Percentiles rank a stretch among this genome's conserved stretches.
Evolutionary conservation across 2,888 invertebrate genomes (phyloP).

Genomic region (Chloroclysta siterata): DNA sequence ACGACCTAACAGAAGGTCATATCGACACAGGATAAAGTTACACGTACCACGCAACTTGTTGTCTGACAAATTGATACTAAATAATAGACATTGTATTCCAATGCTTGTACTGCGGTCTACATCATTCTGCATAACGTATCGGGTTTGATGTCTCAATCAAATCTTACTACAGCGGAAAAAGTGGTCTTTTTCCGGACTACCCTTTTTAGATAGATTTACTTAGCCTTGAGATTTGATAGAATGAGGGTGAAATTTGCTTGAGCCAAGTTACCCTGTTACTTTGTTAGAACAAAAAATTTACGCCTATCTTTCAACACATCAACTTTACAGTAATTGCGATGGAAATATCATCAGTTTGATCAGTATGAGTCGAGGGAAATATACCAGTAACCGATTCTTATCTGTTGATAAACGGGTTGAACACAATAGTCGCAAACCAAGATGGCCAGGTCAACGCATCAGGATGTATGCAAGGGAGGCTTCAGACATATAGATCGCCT

Average conservation of each 20-base stretch:
- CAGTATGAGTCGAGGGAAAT: background rate
- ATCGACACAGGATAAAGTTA: constrained; percentile 13
- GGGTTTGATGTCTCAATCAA: constrained; percentile 18
- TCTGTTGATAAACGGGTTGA: background rate
- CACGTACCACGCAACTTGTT: constrained; percentile 19
- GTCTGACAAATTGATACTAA: constrained; percentile 33
- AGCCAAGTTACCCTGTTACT: too few species aligned
- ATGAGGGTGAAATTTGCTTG: too few species aligned
- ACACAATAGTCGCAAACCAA: constrained; percentile 1
- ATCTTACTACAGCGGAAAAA: background rate
- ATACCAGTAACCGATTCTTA: background rate
- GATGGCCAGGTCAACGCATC: constrained; percentile 16
- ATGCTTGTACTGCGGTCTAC: constrained; percentile 33
- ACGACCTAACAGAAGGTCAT: constrained; percentile 25
- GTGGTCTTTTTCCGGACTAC: background rate
- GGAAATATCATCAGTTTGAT: background rate
- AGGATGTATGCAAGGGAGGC: constrained; percentile 13
- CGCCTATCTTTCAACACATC: too few species aligned
- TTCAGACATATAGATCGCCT: constrained; percentile 34
- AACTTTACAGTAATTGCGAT: background rate
- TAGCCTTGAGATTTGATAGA: too few species aligned
- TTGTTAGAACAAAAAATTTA: too few species aligned
- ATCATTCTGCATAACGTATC: constrained; percentile 15
- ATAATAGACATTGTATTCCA: constrained; percentile 27
- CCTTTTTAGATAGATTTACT: too few species aligned